phyloP scores from a whole-genome alignment of 2,113 vertebrate genomes.

The Daubentonia madagascariensis region DNA sequence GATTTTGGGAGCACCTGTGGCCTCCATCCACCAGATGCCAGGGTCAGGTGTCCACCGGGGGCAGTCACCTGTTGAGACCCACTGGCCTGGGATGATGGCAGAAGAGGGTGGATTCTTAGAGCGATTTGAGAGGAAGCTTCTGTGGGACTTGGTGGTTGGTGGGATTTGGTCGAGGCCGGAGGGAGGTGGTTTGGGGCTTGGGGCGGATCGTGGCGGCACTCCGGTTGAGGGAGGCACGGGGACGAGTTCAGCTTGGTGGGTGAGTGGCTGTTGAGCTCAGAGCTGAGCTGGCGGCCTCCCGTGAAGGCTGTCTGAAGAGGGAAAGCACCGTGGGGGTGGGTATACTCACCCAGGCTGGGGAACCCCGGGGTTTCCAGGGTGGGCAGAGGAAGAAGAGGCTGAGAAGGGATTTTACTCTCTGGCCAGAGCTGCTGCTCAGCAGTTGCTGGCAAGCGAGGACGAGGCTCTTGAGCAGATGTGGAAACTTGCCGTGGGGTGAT shows the following conservation, averaged over 20 bases:
- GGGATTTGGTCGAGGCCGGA: background rate
- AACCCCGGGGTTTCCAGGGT: background rate
- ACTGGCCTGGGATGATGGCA: rapidly evolving
- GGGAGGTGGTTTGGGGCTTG: background rate
- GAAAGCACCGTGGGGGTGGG: background rate
- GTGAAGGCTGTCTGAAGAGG: background rate
- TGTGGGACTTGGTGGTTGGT: too few species aligned
- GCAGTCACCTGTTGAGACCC: background rate
- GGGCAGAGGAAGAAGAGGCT: background rate
- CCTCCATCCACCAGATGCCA: rapidly evolving
- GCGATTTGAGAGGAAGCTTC: background rate
- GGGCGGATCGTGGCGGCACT: rapidly evolving
- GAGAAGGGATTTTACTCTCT: background rate
- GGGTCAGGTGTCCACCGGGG: too few species aligned
- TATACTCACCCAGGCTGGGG: background rate
- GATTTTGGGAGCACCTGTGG: background rate
- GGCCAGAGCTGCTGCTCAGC: background rate
- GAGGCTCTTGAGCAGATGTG: background rate
- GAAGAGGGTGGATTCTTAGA: rapidly evolving
- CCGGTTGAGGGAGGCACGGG: rapidly evolving
- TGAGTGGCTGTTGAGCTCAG: background rate
- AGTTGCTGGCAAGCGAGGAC: background rate
- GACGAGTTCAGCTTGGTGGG: rapidly evolving
- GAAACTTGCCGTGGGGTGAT: rapidly evolving
- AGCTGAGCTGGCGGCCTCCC: background rate